These are phyloP conservation scores for Morus bassanus DNA, from an alignment of 2,797 vertebrate species.

Conservation along the genomic window DNA sequence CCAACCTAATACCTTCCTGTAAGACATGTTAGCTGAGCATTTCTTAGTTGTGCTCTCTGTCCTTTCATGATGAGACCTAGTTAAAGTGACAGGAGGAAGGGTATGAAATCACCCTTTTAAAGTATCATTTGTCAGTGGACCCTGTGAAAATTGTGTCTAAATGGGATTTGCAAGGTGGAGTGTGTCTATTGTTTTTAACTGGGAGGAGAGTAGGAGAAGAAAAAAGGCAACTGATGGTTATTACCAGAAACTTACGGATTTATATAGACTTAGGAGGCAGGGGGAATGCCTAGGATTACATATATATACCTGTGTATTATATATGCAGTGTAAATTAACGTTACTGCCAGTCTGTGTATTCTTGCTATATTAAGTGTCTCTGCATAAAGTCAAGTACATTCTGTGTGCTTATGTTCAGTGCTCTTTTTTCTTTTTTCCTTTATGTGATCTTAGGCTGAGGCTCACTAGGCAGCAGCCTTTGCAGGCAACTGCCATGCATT, in stretches of 20 bases:
- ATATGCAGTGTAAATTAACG: rapidly evolving
- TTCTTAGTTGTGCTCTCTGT: neutral
- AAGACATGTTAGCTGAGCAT: conserved; percentile 69
- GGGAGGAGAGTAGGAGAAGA: neutral
- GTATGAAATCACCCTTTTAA: neutral
- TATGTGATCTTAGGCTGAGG: neutral
- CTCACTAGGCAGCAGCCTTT: neutral
- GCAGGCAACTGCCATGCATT: neutral
- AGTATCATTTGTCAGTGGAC: neutral
- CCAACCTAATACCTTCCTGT: conserved; percentile 83
- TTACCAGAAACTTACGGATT: neutral
- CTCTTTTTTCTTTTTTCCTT: neutral
- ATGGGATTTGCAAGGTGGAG: neutral
- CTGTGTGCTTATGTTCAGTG: neutral
- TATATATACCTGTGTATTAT: rapidly evolving
- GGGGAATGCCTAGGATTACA: neutral
- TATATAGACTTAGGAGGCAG: neutral
- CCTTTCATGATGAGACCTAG: neutral
- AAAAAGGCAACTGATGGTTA: neutral
- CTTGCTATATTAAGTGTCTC: neutral
- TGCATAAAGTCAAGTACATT: neutral
- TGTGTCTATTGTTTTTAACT: neutral
- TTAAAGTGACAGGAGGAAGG: neutral
- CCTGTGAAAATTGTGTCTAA: neutral
- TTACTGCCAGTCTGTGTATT: neutral